These are phyloP conservation scores for Leucopsar rothschildi DNA, from an alignment of 2,113 vertebrate genomes.

Conservation along the genomic window DNA sequence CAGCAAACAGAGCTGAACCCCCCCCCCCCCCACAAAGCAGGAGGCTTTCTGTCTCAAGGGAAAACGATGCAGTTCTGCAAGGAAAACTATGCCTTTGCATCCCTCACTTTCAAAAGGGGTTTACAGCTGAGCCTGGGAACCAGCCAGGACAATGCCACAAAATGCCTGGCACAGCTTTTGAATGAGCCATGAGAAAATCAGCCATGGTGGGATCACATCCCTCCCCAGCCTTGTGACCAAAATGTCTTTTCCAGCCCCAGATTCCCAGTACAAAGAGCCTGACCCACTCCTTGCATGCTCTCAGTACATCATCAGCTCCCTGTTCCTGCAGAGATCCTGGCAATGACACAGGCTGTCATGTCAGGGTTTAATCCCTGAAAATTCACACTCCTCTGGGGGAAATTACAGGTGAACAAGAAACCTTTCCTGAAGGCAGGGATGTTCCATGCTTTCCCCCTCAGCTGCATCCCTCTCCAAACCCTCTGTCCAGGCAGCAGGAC, in stretches of 20 bases:
- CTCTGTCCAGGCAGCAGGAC: not conserved
- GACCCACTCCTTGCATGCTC: not conserved
- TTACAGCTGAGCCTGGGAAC: not conserved
- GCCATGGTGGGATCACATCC: not conserved
- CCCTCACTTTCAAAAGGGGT: not conserved
- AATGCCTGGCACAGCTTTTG: not conserved
- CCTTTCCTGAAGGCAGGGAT: not conserved
- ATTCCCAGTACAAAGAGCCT: not conserved
- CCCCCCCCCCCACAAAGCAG: not conserved
- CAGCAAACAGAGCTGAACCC: not conserved
- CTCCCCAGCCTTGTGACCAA: not conserved
- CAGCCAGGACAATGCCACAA: not conserved
- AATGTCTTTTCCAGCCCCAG: not conserved
- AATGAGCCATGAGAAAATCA: not conserved
- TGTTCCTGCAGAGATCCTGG: not conserved
- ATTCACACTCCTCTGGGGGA: not conserved
- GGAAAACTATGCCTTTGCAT: not conserved
- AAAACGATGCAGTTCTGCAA: not conserved
- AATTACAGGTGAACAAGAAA: not conserved
- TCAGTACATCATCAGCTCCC: not conserved
- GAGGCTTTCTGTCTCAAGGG: not conserved
- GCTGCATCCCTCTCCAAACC: not conserved
- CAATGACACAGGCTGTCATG: accelerated
- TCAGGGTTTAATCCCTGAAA: not conserved
- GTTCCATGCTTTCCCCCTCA: not conserved